A percentile compares a stretch with the other conserved stretches of the same genome.
Conservation (phyloP, 2,888 invertebrate species). For the Azorinus chamasolen region DNA sequence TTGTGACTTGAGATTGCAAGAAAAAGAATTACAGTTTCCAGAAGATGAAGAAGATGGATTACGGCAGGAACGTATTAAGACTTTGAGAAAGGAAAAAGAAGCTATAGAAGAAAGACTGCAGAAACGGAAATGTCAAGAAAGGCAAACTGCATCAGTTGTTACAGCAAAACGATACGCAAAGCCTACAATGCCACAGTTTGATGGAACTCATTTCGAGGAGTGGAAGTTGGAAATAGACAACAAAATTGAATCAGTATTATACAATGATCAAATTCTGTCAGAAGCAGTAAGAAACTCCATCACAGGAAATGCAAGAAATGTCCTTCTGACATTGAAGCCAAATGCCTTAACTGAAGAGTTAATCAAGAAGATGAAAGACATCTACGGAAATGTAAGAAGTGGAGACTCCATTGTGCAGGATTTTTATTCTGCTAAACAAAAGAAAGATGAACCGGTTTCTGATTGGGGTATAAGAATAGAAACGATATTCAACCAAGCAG, state of each 20-base stretch:
- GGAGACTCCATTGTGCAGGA: constrained; percentile 14
- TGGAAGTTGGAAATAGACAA: constrained; percentile 12
- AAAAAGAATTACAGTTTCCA: too few relatives aligned
- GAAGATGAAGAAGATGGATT: too few relatives aligned
- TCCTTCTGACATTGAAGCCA: constrained; percentile 1
- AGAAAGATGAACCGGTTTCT: background rate
- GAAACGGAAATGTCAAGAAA: too few relatives aligned
- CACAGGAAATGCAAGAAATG: constrained; percentile 3
- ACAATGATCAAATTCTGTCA: background rate
- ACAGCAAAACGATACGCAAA: constrained; percentile 3
- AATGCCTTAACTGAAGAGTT: constrained; percentile 1
- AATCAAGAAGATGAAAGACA: constrained; percentile 15
- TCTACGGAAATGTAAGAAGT: constrained; percentile 13
- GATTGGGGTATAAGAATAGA: constrained; percentile 13
- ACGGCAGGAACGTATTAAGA: too few relatives aligned
- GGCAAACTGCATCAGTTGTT: too few relatives aligned
- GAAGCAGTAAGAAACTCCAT: constrained; percentile 10
- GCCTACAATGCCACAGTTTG: too few relatives aligned
- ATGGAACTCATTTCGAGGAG: constrained; percentile 5
- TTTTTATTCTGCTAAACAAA: constrained; percentile 10
- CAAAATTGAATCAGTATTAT: background rate
- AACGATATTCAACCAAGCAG: constrained; percentile 3
- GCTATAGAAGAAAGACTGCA: too few relatives aligned
- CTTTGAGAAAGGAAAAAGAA: too few relatives aligned
- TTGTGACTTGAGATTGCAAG: too few relatives aligned